phyloP scores from a whole-genome alignment of 2,888 invertebrate species.

The Lasioglossum leucozonium region DNA sequence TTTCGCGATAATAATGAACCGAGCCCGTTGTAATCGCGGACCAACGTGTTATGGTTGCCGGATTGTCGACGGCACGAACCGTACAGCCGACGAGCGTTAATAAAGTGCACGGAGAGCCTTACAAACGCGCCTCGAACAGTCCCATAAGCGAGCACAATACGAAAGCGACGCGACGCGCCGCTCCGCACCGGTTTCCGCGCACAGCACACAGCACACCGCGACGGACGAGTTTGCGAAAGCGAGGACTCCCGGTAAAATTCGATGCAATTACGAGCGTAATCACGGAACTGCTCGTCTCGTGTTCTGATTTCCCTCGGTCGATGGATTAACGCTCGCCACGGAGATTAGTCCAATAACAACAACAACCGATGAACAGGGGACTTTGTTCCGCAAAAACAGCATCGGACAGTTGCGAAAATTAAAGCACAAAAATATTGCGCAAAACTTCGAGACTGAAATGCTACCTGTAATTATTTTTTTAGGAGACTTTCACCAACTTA shows the following conservation, averaged over 20 bases:
- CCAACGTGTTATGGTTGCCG: slow-evolving; percentile 50
- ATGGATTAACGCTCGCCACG: background rate
- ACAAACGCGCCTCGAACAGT: slow-evolving; percentile 35
- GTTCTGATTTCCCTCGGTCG: background rate
- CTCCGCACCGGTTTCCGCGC: slow-evolving; percentile 8
- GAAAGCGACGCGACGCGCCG: background rate
- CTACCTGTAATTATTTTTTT: no score
- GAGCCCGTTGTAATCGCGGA: slow-evolving; percentile 45
- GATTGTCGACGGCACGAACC: slow-evolving; percentile 46
- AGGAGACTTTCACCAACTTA: no score
- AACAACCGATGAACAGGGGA: background rate
- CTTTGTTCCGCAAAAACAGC: background rate
- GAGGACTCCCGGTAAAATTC: slow-evolving; percentile 36
- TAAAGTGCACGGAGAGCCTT: slow-evolving; percentile 53
- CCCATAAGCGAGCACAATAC: slow-evolving; percentile 37
- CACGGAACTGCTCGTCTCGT: slow-evolving; percentile 7
- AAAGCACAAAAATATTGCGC: background rate
- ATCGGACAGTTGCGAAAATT: background rate
- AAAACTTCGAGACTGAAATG: background rate
- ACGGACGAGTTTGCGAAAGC: slow-evolving; percentile 19
- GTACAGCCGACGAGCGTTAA: slow-evolving; percentile 45
- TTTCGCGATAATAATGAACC: slow-evolving; percentile 55
- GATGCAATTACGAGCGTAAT: slow-evolving; percentile 20
- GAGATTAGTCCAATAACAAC: background rate
- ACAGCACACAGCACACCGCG: background rate